Evolutionary conservation across 1,140 invertebrate genomes (phyloP).

Genomic region (Neoseiulus cucumeris): DNA sequence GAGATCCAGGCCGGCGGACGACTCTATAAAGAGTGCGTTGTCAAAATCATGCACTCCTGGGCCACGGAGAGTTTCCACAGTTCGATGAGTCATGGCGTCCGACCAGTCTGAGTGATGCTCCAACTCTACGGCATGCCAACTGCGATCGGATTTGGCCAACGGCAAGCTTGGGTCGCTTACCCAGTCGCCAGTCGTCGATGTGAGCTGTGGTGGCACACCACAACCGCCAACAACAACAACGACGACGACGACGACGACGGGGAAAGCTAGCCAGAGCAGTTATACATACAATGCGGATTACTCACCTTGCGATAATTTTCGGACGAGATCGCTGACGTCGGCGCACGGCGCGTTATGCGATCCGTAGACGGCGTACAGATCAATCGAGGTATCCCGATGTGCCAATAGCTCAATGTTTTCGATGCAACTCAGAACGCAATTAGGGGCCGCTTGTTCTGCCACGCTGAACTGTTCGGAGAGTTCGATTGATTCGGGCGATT

Average conservation of each 20-base stretch:
- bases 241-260: not conserved
- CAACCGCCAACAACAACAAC: not conserved
- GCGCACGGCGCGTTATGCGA: not conserved
- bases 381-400: not conserved
- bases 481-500: not conserved
- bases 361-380: slow-evolving; percentile 4
- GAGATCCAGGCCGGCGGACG: too few relatives aligned
- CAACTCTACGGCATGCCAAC: too few relatives aligned
- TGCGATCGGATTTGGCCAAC: not conserved
- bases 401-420: slow-evolving; percentile 1
- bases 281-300: not conserved
- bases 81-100: too few relatives aligned
- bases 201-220: not conserved
- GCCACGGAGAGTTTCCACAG: too few relatives aligned
- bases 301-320: not conserved
- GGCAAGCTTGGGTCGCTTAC: not conserved
- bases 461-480: not conserved
- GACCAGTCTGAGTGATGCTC: too few relatives aligned
- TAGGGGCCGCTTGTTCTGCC: not conserved
- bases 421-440: not conserved
- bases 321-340: not conserved
- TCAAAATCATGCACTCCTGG: too few relatives aligned
- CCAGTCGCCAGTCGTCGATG: not conserved
- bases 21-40: too few relatives aligned
- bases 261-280: not conserved